These are phyloP conservation scores for Lepidostoma basale DNA, from an alignment of 1,140 invertebrate species.

Conservation along the genomic window DNA sequence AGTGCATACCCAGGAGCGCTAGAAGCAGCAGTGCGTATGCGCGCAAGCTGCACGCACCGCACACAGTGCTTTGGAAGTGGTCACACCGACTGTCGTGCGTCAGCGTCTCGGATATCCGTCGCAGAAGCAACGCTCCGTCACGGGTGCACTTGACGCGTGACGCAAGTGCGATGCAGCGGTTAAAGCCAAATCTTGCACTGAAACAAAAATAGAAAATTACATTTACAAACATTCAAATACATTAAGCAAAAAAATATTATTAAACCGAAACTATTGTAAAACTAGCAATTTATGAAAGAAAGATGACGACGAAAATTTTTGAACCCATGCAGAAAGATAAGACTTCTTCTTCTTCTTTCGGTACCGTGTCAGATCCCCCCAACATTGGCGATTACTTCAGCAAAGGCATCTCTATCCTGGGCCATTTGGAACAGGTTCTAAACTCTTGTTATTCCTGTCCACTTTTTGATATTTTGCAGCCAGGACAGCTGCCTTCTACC, in stretches of 20 bases:
- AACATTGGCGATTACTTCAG: too few species aligned
- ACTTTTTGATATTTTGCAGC: too few species aligned
- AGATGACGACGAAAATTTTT: background rate
- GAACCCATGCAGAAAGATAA: too few species aligned
- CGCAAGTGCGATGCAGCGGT: conserved; percentile 31
- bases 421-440: too few species aligned
- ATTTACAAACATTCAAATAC: background rate
- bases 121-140: conserved; percentile 23
- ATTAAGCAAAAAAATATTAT: background rate
- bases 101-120: conserved; percentile 38
- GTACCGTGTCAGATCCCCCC: too few species aligned
- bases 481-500: too few species aligned
- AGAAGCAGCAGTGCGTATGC: background rate
- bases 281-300: background rate
- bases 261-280: too few species aligned
- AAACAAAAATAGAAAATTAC: conserved; percentile 8
- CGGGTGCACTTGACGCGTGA: conserved; percentile 33
- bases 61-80: conserved; percentile 22
- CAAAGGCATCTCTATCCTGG: too few species aligned
- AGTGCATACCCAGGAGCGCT: too few species aligned
- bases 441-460: too few species aligned
- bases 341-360: too few species aligned
- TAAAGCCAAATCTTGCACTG: conserved; percentile 39
- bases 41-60: background rate
- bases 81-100: conserved; percentile 24